Base-by-base conservation (phyloP, 2,888 invertebrate species). In the Drosophila greeni region DNA sequence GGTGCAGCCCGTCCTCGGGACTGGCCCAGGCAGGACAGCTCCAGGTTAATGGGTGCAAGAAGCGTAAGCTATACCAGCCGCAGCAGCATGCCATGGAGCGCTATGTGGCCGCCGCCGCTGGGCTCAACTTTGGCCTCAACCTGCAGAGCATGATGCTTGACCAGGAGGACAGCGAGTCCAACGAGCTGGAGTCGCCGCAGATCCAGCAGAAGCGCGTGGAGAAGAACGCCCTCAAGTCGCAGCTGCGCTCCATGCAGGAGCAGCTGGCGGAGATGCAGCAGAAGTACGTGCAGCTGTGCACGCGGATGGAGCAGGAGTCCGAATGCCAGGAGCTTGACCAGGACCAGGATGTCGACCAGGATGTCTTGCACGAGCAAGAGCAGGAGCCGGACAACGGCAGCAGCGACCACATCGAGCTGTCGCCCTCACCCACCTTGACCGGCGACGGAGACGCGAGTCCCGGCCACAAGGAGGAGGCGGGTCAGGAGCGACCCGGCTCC, bases 31-130 rank as follows among this genome's bases (percentile, higher is more conserved):
- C 92, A 1, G 76, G 74, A 2, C 93, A 94, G 88, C 76, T 87
- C 14, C 88, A 87, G 76, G 88, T 88, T 11, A 97, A 97, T 89
- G 97, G 97, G 49, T 97, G 97, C 90, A 97, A 97, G 89, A 98
- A 98, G 89, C 92, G 98, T 48, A 98, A 98, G 89, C 91, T 97
- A 31, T 97, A 97, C 87, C 97, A 97, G 86, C 98, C 98, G 12
- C 97, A 97, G 88, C 97, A 97, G 86, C 96, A 97, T 88, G 92
- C 92, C 29, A 92, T 91, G 76, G 92, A 92, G 76, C 89, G 92
- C n/a, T 90, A 90, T 81, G 91, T 89, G 86, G 91, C 89, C 73
- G 88, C 89, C 2, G 89, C 89, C 2, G 91, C 90, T 3, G 91
- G 91, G 45, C 88, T 91, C 55, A 91, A 91, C 62, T 90, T 92